phyloP scores from a whole-genome alignment of 1,140 invertebrate species.

The Euwallacea fornicatus region DNA sequence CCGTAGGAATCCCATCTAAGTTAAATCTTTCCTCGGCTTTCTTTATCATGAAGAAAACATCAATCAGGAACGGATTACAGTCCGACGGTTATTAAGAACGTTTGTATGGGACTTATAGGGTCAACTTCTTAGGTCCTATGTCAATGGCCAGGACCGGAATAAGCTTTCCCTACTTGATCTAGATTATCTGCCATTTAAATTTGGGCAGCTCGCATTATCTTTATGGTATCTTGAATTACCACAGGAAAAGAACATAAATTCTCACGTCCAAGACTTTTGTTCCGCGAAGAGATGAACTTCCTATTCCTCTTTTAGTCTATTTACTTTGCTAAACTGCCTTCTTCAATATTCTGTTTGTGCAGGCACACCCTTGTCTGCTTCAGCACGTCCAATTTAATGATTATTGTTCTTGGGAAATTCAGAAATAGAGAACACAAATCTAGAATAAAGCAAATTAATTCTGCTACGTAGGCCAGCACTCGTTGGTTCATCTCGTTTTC shows the following conservation, averaged over 20 bases:
- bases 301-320: no score
- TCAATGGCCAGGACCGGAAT: conserved; percentile 22
- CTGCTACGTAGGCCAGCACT: not conserved
- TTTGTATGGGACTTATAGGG: conserved; percentile 26
- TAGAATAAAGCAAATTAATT: conserved; percentile 22
- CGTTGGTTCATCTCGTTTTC: conserved; percentile 6
- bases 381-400: no score
- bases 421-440: conserved; percentile 1
- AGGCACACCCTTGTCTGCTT: no score
- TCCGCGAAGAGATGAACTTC: no score
- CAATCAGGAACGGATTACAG: conserved; percentile 31
- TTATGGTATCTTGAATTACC: not conserved
- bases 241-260: not conserved
- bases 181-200: conserved; percentile 5
- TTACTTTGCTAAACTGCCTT: no score
- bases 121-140: conserved; percentile 28
- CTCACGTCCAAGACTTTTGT: no score
- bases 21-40: conserved; percentile 25
- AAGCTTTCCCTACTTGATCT: conserved; percentile 4
- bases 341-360: no score
- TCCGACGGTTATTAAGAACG: conserved; percentile 27
- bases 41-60: conserved; percentile 30
- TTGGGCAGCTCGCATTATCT: not conserved
- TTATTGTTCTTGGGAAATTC: no score
- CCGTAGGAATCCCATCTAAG: conserved; percentile 19